These are phyloP conservation scores for Paragorgia papillata DNA, from an alignment of 92 coral and sea anemone species.

Conservation along the genomic window DNA sequence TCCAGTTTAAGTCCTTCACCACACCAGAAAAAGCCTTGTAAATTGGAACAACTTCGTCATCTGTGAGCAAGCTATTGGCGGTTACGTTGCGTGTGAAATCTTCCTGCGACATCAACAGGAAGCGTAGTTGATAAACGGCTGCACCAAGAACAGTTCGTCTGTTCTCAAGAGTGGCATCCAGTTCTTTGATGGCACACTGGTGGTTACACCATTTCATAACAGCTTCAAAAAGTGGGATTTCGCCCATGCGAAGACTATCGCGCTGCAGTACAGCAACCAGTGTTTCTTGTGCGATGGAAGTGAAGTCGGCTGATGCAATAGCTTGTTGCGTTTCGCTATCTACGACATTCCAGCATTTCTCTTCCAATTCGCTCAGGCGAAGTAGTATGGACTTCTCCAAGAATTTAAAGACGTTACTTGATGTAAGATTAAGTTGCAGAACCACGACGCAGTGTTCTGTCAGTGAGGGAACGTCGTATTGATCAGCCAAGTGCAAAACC, in stretches of 20 bases:
- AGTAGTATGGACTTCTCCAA: constrained; percentile 46
- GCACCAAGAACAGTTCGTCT: constrained; percentile 62
- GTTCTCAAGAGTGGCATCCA: constrained; percentile 38
- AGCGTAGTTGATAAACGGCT: constrained; percentile 42
- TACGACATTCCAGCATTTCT: constrained; percentile 60
- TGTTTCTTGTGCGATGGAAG: constrained; percentile 26
- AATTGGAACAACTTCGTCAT: constrained; percentile 42
- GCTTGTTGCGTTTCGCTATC: constrained; percentile 49
- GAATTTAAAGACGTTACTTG: constrained; percentile 68
- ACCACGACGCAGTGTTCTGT: constrained; percentile 63
- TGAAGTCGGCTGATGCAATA: constrained; percentile 54
- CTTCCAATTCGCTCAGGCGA: constrained; percentile 39
- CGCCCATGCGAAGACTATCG: constrained; percentile 46
- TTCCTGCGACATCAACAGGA: constrained; percentile 43
- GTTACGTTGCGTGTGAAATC: constrained; percentile 52
- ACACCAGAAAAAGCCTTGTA: constrained; percentile 31
- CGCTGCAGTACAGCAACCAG: constrained; percentile 46
- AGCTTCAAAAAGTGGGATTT: constrained; percentile 59
- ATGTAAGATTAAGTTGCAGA: constrained; percentile 54
- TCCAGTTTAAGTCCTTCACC: too few species aligned
- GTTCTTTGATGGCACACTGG: constrained; percentile 32
- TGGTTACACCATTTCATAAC: constrained; percentile 58
- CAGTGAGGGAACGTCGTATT: constrained; percentile 66
- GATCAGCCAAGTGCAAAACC: constrained; percentile 70
- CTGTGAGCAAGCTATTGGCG: constrained; percentile 39